phyloP scores from a whole-genome alignment of 64 coral and sea anemone genomes.

The Pocillopora damicornis region DNA sequence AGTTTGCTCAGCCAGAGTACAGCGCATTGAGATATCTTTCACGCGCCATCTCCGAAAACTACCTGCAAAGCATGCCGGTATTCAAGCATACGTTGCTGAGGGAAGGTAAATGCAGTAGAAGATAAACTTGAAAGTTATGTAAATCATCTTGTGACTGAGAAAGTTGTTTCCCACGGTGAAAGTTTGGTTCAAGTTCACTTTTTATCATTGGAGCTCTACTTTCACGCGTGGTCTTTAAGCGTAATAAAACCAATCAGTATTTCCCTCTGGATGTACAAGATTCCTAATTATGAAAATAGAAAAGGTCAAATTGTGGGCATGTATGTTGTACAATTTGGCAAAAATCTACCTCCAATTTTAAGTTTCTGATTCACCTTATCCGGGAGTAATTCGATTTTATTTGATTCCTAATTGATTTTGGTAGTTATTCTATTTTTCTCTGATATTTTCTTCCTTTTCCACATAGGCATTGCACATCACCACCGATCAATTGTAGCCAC shows the following conservation, averaged over 20 bases:
- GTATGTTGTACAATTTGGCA: no score
- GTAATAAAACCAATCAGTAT: no score
- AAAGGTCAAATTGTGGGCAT: no score
- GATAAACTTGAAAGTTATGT: background rate
- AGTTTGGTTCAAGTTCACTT: no score
- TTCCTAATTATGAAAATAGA: no score
- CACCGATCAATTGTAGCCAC: conserved; percentile 81
- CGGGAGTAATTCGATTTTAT: background rate
- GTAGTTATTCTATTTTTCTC: background rate
- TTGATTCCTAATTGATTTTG: no score
- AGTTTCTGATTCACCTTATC: background rate
- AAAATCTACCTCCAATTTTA: no score
- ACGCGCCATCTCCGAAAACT: conserved; percentile 51
- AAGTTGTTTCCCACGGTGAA: background rate
- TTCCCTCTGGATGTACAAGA: no score
- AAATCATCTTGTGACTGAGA: no score
- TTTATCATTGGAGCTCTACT: no score
- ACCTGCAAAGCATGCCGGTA: conserved; percentile 84
- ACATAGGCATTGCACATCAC: conserved; percentile 59
- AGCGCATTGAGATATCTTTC: conserved; percentile 56
- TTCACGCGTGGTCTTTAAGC: no score
- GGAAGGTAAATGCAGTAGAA: conserved; percentile 52
- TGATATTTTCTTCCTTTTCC: background rate
- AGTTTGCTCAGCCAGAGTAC: conserved; percentile 56
- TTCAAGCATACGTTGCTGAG: conserved; percentile 73